phyloP scores from a whole-genome alignment of 2,113 vertebrate species.

The Elachura formosa region DNA sequence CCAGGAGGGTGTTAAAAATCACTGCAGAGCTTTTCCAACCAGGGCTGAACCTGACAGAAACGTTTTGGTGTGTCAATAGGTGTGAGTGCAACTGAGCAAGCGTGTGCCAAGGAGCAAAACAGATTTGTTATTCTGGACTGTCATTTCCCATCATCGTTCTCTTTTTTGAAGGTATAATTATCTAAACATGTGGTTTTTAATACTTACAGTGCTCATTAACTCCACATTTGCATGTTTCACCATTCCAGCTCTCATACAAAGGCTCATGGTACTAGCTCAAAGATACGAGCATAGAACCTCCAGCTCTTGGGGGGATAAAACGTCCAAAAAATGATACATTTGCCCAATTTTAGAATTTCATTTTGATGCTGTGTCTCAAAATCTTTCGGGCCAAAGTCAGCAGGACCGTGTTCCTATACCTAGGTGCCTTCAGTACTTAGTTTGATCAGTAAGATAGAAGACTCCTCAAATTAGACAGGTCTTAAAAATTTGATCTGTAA shows the following conservation, averaged over 20 bases:
- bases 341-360: neutral
- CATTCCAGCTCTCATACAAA: neutral
- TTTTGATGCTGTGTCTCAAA: neutral
- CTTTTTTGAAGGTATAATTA: constrained; percentile 46
- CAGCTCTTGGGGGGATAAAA: neutral
- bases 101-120: neutral
- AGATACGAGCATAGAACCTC: fast-evolving
- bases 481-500: neutral
- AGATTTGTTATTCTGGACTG: constrained; percentile 43
- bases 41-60: fast-evolving
- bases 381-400: neutral
- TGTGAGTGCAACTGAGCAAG: neutral
- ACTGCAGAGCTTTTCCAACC: fast-evolving
- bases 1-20: fast-evolving
- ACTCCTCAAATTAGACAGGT: neutral
- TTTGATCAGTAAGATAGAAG: neutral
- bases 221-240: neutral
- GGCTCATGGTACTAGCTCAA: neutral
- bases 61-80: neutral
- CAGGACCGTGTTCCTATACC: neutral
- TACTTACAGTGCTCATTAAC: neutral
- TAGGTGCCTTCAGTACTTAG: neutral
- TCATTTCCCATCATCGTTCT: neutral
- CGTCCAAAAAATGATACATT: neutral
- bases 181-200: constrained; percentile 41